Base-by-base conservation (phyloP, 2,113 vertebrate genomes). In the Hirundichthys speculiger region DNA sequence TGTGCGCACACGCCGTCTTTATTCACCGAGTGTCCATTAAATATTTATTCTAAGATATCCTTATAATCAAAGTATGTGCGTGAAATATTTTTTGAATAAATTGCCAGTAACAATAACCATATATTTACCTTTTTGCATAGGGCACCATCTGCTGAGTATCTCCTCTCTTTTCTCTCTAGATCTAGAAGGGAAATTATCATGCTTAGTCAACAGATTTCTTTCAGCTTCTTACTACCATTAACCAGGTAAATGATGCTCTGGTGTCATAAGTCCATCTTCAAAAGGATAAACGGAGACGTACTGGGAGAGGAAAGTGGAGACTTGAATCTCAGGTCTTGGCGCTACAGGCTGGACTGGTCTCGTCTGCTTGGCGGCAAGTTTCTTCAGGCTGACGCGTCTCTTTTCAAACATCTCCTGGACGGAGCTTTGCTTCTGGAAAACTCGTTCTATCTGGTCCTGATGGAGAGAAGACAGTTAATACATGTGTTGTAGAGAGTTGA, bases 401-500 rank as follows among this genome's bases (percentile, higher is more conserved):
- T 96, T 97, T 67, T 97, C 95, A 74, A 99, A 98, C 96, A 98
- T 98, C 86, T 98, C 96, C 87, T 96, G 93, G 76, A 95, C 94
- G 0, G 94, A 96, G 69, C 90, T 92, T 51, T 99, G 97, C 89
- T 98, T 99, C 89, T 95, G 96, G 82, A 96, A 96, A 83, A 95
- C 94, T 30, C 88, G 94, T 62, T 95, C 93, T 14, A 99, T 91
- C 14, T 94, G 96, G 1, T 95, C 95, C 97, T 99, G 86, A 24
- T 11, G 71, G 51, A 51, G 5, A 25, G 56, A 0, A 14, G 14
- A 61, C 13, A 58, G 11, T n/a, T 20, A 6, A 2, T 13, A 8
- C 4, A 5, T 6, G 14, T 9, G 1, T 11, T 18, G 50, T 3
- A 11, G 38, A 22, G 5, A 46, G 38, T 8, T 3, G 4, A 13